Evolutionary conservation across 2,888 invertebrate species (phyloP), one percentile per base, ranked within the genome.

Genomic region (Leistus spinibarbis): DNA sequence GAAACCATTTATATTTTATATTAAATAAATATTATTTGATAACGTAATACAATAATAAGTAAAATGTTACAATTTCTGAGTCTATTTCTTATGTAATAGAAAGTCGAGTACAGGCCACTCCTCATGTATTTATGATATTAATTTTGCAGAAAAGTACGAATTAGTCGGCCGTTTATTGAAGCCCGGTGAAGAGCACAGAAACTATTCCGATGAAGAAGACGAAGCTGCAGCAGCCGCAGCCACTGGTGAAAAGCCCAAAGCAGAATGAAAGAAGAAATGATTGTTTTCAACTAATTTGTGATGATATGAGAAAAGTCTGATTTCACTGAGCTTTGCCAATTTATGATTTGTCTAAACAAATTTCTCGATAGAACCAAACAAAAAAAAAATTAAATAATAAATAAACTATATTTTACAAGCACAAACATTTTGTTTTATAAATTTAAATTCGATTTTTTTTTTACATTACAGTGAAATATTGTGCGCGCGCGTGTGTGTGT

Each of bases 151-250:
- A 89, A 97, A 95, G 86, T 98, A 98, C 86, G 94, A 95, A 56
- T 91, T 93, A 78, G 95, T 98, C 54, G 98, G 98, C 16, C 92
- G 93, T 82, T 87, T 98, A 70, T 86, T 98, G 83, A 96, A 93
- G 83, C 96, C 96, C 0, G 97, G 97, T 10, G 97, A 98, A 82
- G 91, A 93, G 81, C 94, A 96, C 0, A 92, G 92, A 76, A 95
- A 92, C 83, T 98, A 98, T 85, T 95, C 96, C 0, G 97, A 97
- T 81, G 96, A 96, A 81, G 96, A 97, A 80, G 90, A 90, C 81
- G 85, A 92, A 86, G 81, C 83, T 27, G 87, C 89, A 81, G 81
- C 90, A 85, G 80, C 81, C 69, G 86, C 85, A 62, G 80, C 82
- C 69, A 40, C 13, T 40, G 86, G 85, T 79, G 85, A 86, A 56